phyloP scores from a whole-genome alignment of 92 coral and sea anemone species.

The Epizoanthus rinbou region DNA sequence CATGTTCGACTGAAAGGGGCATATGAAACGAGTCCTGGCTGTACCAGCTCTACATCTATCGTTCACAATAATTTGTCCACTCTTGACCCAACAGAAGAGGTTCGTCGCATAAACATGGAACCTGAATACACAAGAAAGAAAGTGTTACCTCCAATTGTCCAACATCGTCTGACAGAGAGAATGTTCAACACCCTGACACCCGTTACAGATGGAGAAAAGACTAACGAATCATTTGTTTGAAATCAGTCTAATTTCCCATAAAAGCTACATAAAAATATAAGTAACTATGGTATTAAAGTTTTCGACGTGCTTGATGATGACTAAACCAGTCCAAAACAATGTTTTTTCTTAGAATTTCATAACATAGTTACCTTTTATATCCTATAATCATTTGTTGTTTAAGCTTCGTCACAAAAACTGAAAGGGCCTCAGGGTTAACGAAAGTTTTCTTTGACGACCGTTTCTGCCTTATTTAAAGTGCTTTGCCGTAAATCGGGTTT shows the following conservation, averaged over 20 bases:
- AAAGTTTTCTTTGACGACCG: too few species aligned
- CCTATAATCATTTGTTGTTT: too few species aligned
- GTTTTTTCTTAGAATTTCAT: too few species aligned
- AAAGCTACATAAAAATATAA: too few species aligned
- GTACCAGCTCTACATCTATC: background rate
- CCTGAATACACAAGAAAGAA: background rate
- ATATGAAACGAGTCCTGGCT: background rate
- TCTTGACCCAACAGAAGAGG: background rate
- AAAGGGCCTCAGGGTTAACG: too few species aligned
- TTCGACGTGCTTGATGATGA: too few species aligned
- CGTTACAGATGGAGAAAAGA: background rate
- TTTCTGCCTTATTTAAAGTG: too few species aligned
- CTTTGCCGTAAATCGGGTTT: too few species aligned
- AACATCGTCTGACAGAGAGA: constrained; percentile 1
- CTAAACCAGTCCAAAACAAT: too few species aligned
- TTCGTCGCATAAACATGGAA: background rate
- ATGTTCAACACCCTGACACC: constrained; percentile 15
- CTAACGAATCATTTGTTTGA: constrained; percentile 11
- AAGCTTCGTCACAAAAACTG: too few species aligned
- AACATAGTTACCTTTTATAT: too few species aligned
- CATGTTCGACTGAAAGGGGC: background rate
- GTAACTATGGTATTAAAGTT: too few species aligned
- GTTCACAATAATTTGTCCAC: background rate
- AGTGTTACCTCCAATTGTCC: constrained; percentile 13
- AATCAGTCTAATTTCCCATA: background rate